Evolutionary conservation across 2,797 vertebrate species (phyloP).

Genomic region (Decapterus maruadsi): DNA sequence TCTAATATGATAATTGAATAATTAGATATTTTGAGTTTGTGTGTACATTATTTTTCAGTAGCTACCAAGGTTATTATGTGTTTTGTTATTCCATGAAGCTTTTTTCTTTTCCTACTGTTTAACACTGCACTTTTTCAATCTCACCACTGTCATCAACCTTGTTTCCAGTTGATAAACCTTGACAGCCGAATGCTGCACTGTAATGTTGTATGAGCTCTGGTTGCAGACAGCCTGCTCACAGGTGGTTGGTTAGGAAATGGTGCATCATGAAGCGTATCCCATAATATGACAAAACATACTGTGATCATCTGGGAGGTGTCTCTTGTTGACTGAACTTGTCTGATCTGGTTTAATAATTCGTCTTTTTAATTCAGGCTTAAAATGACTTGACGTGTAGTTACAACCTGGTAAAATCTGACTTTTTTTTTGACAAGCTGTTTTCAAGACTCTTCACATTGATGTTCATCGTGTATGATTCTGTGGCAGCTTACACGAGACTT

Average conservation of each 20-base stretch:
- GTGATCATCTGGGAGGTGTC: neutral
- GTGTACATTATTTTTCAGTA: too few species aligned
- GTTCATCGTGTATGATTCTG: neutral
- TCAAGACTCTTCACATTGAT: neutral
- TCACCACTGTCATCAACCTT: too few species aligned
- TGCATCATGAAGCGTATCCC: neutral
- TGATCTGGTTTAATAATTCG: neutral
- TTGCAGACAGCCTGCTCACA: neutral
- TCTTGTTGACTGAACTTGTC: neutral
- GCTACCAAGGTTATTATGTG: too few species aligned
- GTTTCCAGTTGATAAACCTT: too few species aligned
- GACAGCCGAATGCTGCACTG: too few species aligned
- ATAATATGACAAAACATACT: neutral
- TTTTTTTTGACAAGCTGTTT: neutral
- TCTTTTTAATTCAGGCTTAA: neutral
- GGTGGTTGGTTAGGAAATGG: slow-evolving; percentile 1
- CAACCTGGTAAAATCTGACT: neutral
- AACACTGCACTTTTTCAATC: too few species aligned
- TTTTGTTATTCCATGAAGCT: too few species aligned
- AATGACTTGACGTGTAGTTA: neutral
- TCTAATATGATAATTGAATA: too few species aligned
- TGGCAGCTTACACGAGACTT: neutral
- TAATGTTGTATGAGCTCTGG: too few species aligned
- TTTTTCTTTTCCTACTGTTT: too few species aligned
- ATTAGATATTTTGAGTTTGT: too few species aligned